Conservation (phyloP, 2,888 invertebrate genomes). For the Rhabditophanes sp. region DNA sequence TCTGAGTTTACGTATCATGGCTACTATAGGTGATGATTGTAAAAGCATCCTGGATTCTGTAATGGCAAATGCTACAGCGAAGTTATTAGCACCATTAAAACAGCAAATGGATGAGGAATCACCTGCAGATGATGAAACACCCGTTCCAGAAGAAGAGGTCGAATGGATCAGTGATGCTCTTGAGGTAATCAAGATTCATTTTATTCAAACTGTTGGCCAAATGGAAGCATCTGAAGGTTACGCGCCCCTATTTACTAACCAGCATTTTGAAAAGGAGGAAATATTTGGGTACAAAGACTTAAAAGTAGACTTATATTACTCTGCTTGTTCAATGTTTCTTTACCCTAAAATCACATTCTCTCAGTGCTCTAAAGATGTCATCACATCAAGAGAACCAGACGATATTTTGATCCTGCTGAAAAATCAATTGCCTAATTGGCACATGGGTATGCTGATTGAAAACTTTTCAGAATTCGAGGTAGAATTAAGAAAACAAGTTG, state of each 20-base stretch:
- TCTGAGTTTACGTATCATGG: too few species aligned
- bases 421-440: constrained; percentile 17
- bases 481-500: constrained; percentile 6
- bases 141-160: too few species aligned
- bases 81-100: too few species aligned
- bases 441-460: constrained; percentile 15
- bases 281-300: constrained; percentile 83
- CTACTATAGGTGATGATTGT: too few species aligned
- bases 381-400: constrained; percentile 17
- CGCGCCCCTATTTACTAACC: constrained; percentile 73
- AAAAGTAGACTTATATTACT: constrained; percentile 62
- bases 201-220: too few species aligned
- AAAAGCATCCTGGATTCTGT: too few species aligned
- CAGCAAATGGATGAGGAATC: too few species aligned
- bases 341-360: constrained; percentile 56
- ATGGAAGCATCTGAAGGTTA: constrained; percentile 12
- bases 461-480: constrained; percentile 10
- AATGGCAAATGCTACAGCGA: too few species aligned
- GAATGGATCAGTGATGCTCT: too few species aligned
- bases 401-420: constrained; percentile 21
- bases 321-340: constrained; percentile 63
- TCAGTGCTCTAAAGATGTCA: neutral
- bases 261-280: constrained; percentile 78
- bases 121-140: too few species aligned
- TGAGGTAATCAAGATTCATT: too few species aligned